Conservation (phyloP, 2,113 vertebrate species). For the Arenaria interpres region DNA sequence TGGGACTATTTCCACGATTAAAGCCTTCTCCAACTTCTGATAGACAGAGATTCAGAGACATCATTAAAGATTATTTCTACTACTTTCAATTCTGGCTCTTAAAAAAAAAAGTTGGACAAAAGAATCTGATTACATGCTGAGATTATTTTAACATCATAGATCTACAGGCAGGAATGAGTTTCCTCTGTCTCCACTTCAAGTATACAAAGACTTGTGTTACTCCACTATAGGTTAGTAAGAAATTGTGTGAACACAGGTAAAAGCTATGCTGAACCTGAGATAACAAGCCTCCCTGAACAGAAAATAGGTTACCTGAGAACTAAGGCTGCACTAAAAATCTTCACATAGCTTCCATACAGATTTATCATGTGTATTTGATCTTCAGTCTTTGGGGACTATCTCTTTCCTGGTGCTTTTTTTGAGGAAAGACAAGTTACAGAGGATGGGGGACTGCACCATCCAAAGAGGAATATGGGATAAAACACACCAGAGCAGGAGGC, state of each 20-base stretch:
- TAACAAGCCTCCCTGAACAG: not conserved
- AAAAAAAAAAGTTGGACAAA: not conserved
- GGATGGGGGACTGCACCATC: not conserved
- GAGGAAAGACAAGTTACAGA: not conserved
- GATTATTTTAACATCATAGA: not conserved
- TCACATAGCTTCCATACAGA: not conserved
- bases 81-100: not conserved
- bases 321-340: not conserved
- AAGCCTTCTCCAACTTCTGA: not conserved
- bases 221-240: not conserved
- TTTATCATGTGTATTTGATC: not conserved
- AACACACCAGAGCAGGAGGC: not conserved
- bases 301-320: not conserved
- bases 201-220: not conserved
- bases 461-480: not conserved
- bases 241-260: not conserved
- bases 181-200: not conserved
- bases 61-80: not conserved
- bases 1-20: not conserved
- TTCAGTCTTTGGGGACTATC: not conserved
- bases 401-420: not conserved
- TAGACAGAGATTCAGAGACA: not conserved
- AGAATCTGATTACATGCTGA: not conserved
- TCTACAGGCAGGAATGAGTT: not conserved
- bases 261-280: not conserved